phyloP scores from a whole-genome alignment of 2,113 vertebrate species.

The Panthera uncia region DNA sequence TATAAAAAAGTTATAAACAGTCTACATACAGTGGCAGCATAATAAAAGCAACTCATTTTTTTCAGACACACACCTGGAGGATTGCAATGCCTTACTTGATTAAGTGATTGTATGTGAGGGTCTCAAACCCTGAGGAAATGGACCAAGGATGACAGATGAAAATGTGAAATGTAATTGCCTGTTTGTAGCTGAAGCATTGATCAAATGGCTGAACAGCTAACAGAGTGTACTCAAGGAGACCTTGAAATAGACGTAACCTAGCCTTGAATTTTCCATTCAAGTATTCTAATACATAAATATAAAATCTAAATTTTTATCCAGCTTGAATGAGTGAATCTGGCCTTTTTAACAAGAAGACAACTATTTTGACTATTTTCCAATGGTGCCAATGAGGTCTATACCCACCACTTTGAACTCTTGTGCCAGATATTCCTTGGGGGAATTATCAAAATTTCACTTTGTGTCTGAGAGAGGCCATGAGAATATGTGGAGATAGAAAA shows the following conservation, averaged over 20 bases:
- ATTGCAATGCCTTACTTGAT: neutral
- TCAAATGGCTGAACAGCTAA: constrained; percentile 75
- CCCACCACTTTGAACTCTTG: neutral
- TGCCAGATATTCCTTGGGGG: neutral
- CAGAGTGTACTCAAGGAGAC: constrained; percentile 29
- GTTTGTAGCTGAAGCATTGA: constrained; percentile 78
- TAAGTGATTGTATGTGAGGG: constrained; percentile 75
- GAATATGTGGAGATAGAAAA: neutral
- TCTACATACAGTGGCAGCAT: neutral
- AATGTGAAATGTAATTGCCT: constrained; percentile 75
- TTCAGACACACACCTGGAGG: neutral
- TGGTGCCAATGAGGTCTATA: accelerated
- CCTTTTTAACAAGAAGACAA: neutral
- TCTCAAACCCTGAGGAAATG: constrained; percentile 74
- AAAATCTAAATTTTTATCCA: neutral
- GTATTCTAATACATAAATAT: neutral
- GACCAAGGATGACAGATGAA: constrained; percentile 81
- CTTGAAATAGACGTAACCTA: neutral
- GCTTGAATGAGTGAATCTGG: neutral
- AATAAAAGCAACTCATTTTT: neutral
- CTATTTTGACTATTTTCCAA: neutral
- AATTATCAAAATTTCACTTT: neutral
- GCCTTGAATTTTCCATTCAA: neutral
- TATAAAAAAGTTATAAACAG: neutral
- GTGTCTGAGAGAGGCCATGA: neutral